Evolutionary conservation across 2,113 vertebrate genomes (phyloP), one percentile per base, ranked within the genome.

Genomic region (Nycticorax nycticorax): DNA sequence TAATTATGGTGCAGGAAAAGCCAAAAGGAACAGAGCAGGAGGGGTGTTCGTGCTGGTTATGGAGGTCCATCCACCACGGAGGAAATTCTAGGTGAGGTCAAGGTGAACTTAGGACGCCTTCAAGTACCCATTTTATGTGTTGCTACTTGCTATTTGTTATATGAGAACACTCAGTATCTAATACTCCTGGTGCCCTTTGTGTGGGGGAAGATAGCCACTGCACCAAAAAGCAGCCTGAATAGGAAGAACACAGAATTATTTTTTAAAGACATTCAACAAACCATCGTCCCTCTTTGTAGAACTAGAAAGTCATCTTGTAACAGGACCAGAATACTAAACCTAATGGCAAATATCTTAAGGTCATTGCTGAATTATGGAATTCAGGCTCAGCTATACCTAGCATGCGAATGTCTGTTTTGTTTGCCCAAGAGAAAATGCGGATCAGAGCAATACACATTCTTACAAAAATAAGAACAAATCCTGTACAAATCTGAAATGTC

Each of bases 301-400:
- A 78, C 21, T 87, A 78, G 80, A 89, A 93, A 92, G 64, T 76
- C 30, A 47, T 73, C 66, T 73, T 73, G 28, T n/a, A 89, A 78
- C 48, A 57, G 23, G 23, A 71, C 9, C 15, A 59, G 57, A 91
- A 92, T 55, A 76, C 28, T 55, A 72, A 79, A 66, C 66, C n/a
- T 89, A 87, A 86, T 59, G 81, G 60, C 43, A 83, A 94, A 87
- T 73, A 89, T 68, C 62, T 79, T 57, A 76, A 91, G 41, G 69
- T 87, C 74, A 55, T 73, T 73, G 53, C 18, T 83, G 74, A 89
- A 82, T 76, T 76, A 82, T 8, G 53, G 73, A 66, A 57, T 62
- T 62, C 14, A 69, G 41, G 39, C 57, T 80, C n/a, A 79, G 50
- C 28, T 81, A 24, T 72, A 69, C 28, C 28, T 72, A 57, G 18